Percentiles rank a stretch among this genome's conserved stretches.
These are phyloP conservation scores for Stenurella melanura DNA, from an alignment of 2,888 invertebrate species.

Conservation along the genomic window DNA sequence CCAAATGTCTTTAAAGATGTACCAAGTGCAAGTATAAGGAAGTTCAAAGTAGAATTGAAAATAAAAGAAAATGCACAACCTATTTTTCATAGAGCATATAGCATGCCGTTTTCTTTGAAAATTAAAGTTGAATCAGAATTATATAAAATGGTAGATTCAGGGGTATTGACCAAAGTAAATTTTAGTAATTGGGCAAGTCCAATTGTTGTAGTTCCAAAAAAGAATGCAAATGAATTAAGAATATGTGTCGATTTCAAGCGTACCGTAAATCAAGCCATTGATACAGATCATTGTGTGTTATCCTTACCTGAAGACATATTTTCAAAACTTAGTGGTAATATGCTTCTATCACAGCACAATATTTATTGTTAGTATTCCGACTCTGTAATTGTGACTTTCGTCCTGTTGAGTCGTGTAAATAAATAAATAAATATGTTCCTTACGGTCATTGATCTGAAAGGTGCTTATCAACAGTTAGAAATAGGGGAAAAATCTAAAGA, in stretches of 20 bases:
- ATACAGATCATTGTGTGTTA: conserved; percentile 62
- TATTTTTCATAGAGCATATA: conserved; percentile 36
- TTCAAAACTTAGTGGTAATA: conserved; percentile 56
- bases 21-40: conserved; percentile 10
- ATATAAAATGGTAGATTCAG: conserved; percentile 47
- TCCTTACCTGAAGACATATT: conserved; percentile 64
- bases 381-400: too few species aligned
- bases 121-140: conserved; percentile 53
- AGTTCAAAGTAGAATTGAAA: conserved; percentile 25
- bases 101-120: conserved; percentile 53
- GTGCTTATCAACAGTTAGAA: conserved; percentile 60
- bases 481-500: conserved; percentile 53
- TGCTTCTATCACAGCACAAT: too few species aligned
- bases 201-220: conserved; percentile 63
- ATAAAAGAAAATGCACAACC: conserved; percentile 27
- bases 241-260: conserved; percentile 66
- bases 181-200: conserved; percentile 62
- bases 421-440: too few species aligned
- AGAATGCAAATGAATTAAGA: conserved; percentile 54
- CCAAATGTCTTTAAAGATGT: conserved; percentile 20
- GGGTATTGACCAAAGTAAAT: conserved; percentile 54
- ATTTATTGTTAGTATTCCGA: too few species aligned
- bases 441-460: conserved; percentile 57
- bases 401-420: too few species aligned
- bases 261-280: conserved; percentile 58